Percentiles rank a stretch among this genome's conserved stretches.
Evolutionary conservation across 2,888 invertebrate genomes (phyloP).

Genomic region (Thera britannica): DNA sequence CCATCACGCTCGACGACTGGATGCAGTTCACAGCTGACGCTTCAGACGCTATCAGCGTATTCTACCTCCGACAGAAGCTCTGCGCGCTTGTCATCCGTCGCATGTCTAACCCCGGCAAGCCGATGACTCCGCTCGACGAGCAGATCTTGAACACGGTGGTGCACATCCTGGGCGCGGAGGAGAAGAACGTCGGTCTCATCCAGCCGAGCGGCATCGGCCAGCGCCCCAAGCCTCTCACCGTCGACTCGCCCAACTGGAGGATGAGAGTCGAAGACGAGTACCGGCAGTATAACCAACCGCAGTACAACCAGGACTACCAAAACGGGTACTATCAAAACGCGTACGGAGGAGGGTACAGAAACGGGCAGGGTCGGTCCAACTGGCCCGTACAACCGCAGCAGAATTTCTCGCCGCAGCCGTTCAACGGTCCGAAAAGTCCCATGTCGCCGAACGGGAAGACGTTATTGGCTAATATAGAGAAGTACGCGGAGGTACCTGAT

Average conservation of each 20-base stretch:
- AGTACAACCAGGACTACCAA: slow-evolving; percentile 57
- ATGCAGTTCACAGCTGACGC: slow-evolving; percentile 88
- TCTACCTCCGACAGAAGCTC: slow-evolving; percentile 89
- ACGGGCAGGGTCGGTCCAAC: slow-evolving; percentile 52
- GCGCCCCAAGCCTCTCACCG: slow-evolving; percentile 88
- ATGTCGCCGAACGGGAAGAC: slow-evolving; percentile 71
- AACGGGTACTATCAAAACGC: slow-evolving; percentile 59
- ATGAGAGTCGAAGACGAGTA: slow-evolving; percentile 56
- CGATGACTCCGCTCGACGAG: slow-evolving; percentile 86
- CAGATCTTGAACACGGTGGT: slow-evolving; percentile 88
- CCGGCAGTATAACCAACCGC: slow-evolving; percentile 57
- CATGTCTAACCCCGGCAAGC: slow-evolving; percentile 85
- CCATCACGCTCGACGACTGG: slow-evolving; percentile 90
- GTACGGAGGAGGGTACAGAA: slow-evolving; percentile 51
- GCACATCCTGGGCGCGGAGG: slow-evolving; percentile 88
- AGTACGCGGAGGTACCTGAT: slow-evolving; percentile 58
- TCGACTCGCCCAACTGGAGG: slow-evolving; percentile 82
- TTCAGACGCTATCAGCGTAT: slow-evolving; percentile 87
- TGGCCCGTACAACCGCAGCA: slow-evolving; percentile 50
- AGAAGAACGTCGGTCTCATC: slow-evolving; percentile 87
- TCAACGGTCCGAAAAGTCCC: slow-evolving; percentile 62
- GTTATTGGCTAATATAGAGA: slow-evolving; percentile 71
- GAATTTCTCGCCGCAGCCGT: slow-evolving; percentile 61
- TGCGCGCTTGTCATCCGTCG: slow-evolving; percentile 87
- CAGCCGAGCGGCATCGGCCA: slow-evolving; percentile 91